Evolutionary conservation across 2,113 vertebrate species (phyloP), one percentile per base, ranked within the genome.

Genomic region (Pycnonotus jocosus): DNA sequence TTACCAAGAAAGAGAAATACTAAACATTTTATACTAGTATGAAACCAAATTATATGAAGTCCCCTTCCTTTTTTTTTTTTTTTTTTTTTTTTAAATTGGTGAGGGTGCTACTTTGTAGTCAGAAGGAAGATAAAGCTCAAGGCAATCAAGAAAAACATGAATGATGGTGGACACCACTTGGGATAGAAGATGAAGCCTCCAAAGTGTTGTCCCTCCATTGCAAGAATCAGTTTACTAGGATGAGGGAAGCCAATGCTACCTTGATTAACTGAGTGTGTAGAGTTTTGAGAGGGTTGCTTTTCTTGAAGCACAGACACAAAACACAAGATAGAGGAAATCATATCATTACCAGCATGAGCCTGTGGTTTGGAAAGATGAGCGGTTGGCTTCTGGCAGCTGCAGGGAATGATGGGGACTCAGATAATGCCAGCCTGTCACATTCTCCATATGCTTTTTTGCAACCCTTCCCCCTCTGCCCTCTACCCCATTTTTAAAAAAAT

Each of bases 281-380:
- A 70, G 42, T 68, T 90, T 81, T 19, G 13, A 35, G 48, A 15
- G 31, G 27, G 57, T n/a, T 56, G 70, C 85, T 94, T 90, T 88
- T 91, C 80, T 88, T 86, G 70, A 97, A 85, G 60, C 80, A 83
- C 56, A 72, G n/a, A 72, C 62, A 76, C 27, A 69, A 86, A 92
- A 92, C 92, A 92, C 27, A 90, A 86, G 73, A 86, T 70, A 89
- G 93, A 93, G 95, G 95, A 97, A 96, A 96, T 90, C 84, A 35
- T 94, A 94, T 91, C 94, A 33, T 91, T 90, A 88, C 88, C 86
- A 91, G 72, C 96, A 96, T 95, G 76, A 96, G 97, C 73, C 93
- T 98, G 97, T 83, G 97, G 97, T 97, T 98, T 97, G 96, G 97
- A 97, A 97, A 96, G 91, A 94, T 8, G 81, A 96, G 97, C 51